Base-by-base conservation (phyloP, 2,888 invertebrate genomes). In the Leucophora obtusa region DNA sequence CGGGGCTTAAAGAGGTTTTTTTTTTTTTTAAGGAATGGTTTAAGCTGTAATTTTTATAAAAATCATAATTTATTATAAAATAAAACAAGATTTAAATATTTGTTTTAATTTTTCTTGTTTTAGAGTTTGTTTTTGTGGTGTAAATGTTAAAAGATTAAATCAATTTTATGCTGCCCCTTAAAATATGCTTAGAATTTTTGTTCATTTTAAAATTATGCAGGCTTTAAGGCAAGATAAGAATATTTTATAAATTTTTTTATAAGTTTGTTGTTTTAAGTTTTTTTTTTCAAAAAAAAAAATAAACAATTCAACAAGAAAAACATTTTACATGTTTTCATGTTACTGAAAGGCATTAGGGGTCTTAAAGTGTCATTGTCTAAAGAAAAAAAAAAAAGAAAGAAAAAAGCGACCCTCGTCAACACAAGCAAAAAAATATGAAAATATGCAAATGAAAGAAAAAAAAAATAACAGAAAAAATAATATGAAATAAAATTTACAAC, bases 111-210 rank as follows among this genome's bases (percentile, higher is more conserved):
- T n/a, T n/a, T n/a, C n/a, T n/a, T n/a, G n/a, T n/a, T n/a, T n/a
- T n/a, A n/a, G n/a, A n/a, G 4, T 28, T 6, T 38, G 69, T 75
- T 69, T 75, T 24, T 11, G 62, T 53, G 47, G 62, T 69, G 24
- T 56, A 60, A 75, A 75, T 68, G 59, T 59, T 66, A 59, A 60
- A 60, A 68, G 47, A 74, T 73, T 56, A 65, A 35, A 73, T 73
- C 59, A 54, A 74, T 50, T 68, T 68, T 68, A 47, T 68, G 60
- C 35, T 62, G 17, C 50, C 18, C 69, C 63, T 51, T 51, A 70
- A 76, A 76, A 63, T 76, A 63, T 76, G 69, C 56, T 43, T 10
- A 10, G 33, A n/a, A 58, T 56, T 56, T 28, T 8, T 68, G 15
- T 33, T 56, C 53, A 66, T 8, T 75, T 65, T 47, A 15, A 70